Conservation (phyloP, 2,797 vertebrate species). For the Epinephelus coioides region DNA sequence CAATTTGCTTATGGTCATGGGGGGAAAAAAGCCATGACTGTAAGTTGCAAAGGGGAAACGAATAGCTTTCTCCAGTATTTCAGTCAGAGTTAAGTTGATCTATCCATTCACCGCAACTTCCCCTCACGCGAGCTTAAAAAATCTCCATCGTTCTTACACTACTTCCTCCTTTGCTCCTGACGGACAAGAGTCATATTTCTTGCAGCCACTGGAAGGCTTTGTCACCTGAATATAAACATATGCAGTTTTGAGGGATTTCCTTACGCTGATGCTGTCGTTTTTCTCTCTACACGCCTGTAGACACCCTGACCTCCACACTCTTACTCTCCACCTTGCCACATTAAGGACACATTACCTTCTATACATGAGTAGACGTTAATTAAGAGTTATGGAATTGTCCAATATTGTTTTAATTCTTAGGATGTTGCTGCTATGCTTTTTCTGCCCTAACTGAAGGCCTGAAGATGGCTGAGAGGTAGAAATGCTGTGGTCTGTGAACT, state of each 20-base stretch:
- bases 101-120: not conserved
- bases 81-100: not conserved
- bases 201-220: not conserved
- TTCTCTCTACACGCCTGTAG: not conserved
- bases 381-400: too few species aligned
- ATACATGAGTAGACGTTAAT: too few species aligned
- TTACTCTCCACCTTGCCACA: not conserved
- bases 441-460: not conserved
- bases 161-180: not conserved
- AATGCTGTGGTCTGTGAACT: not conserved
- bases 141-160: not conserved
- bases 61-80: not conserved
- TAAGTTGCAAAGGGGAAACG: not conserved
- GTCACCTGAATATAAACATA: not conserved
- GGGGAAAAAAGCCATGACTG: not conserved
- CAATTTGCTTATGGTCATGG: not conserved
- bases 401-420: too few species aligned
- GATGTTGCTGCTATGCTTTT: too few species aligned
- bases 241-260: not conserved
- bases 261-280: not conserved
- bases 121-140: too few species aligned
- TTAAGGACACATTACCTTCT: not conserved
- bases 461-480: constrained; percentile 7
- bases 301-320: not conserved
- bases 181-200: not conserved